Percentiles rank a stretch among this genome's conserved stretches.
Evolutionary conservation across 1,140 invertebrate species (phyloP).

Genomic region (Stegodyphus mimosarum): DNA sequence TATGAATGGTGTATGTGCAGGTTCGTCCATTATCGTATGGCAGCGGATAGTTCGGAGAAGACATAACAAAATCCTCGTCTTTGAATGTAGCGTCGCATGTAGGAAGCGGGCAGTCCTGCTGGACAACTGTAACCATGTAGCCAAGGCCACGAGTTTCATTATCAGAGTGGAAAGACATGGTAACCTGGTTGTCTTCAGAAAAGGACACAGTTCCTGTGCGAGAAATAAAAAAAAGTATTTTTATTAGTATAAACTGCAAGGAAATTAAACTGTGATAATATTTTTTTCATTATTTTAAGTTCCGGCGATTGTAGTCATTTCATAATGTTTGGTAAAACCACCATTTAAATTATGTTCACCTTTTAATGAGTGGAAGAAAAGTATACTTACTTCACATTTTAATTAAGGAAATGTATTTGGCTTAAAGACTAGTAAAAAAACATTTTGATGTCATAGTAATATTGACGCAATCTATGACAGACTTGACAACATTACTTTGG

Average conservation of each 20-base stretch:
- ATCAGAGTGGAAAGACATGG: constrained; percentile 60
- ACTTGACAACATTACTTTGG: no score
- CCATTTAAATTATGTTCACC: no score
- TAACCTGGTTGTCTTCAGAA: constrained; percentile 44
- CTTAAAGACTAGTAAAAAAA: no score
- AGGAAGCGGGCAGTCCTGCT: constrained; percentile 55
- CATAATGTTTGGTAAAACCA: no score
- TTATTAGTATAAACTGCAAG: neutral
- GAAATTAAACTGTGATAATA: neutral
- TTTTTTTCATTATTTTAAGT: neutral
- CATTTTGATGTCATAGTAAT: no score
- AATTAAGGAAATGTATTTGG: no score
- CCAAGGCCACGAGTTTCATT: constrained; percentile 44
- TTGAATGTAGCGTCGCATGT: constrained; percentile 36
- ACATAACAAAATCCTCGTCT: constrained; percentile 26
- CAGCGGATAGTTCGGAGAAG: constrained; percentile 47
- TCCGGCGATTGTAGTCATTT: no score
- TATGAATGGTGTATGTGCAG: constrained; percentile 40
- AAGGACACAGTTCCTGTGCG: constrained; percentile 43
- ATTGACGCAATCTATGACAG: no score
- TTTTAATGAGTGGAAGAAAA: no score
- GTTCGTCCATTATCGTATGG: constrained; percentile 56
- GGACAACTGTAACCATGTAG: constrained; percentile 59
- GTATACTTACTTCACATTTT: no score
- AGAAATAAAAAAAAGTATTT: neutral